These are phyloP conservation scores for Phoebastria nigripes DNA, from an alignment of 2,797 vertebrate species.

Conservation along the genomic window DNA sequence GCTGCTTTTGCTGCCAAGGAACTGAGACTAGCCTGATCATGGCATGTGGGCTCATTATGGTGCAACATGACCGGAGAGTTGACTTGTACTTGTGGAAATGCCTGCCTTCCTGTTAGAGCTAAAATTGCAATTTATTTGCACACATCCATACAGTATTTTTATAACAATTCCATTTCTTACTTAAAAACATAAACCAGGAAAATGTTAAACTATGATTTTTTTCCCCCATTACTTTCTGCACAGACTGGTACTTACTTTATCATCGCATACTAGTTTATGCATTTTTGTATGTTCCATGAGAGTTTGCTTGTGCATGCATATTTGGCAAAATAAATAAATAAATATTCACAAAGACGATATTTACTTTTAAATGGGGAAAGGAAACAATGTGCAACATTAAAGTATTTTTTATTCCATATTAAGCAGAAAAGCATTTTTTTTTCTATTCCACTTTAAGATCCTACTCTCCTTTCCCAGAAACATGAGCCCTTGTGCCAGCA, in stretches of 20 bases:
- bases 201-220: neutral
- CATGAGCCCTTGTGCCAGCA: constrained; percentile 3
- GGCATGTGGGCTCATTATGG: neutral
- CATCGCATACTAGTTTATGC: neutral
- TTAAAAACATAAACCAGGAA: neutral
- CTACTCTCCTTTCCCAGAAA: constrained; percentile 24
- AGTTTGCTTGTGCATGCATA: neutral
- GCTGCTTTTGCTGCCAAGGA: neutral
- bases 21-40: neutral
- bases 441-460: neutral
- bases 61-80: neutral
- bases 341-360: neutral
- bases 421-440: neutral
- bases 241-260: neutral
- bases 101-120: neutral
- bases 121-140: neutral
- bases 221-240: neutral
- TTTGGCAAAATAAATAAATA: neutral
- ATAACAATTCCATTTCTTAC: neutral
- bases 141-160: neutral
- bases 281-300: neutral
- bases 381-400: neutral
- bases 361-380: neutral
- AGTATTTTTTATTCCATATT: neutral
- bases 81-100: neutral